Evolutionary conservation across 1,140 invertebrate genomes (phyloP).

Genomic region (Sinella curviseta): DNA sequence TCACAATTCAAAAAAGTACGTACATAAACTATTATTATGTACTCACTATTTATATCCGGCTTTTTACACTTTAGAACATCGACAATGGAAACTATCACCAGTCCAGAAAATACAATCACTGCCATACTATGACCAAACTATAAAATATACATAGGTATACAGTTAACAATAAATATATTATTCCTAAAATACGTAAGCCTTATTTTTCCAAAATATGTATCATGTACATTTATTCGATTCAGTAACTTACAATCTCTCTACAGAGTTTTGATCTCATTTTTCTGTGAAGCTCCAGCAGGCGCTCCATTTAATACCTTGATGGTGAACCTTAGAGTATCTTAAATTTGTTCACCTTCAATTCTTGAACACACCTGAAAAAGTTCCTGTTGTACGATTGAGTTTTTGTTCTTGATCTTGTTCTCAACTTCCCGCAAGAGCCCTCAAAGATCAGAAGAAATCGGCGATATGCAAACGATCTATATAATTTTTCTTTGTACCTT

Average conservation of each 20-base stretch:
- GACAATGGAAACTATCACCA: not conserved
- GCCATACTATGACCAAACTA: not conserved
- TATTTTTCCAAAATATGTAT: not conserved
- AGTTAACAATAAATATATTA: too few species aligned
- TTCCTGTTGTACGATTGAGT: too few species aligned
- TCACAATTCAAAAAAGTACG: too few species aligned
- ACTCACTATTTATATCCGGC: not conserved
- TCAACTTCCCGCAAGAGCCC: too few species aligned
- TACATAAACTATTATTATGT: not conserved
- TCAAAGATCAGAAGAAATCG: too few species aligned
- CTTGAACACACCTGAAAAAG: too few species aligned
- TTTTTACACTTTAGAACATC: not conserved
- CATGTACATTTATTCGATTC: not conserved
- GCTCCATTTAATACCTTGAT: not conserved
- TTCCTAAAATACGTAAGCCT: not conserved
- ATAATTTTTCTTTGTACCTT: too few species aligned
- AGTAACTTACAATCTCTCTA: constrained; percentile 5
- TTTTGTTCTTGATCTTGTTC: too few species aligned
- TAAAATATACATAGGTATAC: not conserved
- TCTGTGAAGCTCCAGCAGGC: not conserved
- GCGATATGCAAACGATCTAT: too few species aligned
- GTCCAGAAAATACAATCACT: constrained; percentile 8
- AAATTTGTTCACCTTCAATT: too few species aligned
- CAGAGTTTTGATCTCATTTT: constrained; percentile 8
- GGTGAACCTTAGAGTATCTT: too few species aligned